A percentile compares a stretch with the other conserved stretches of the same genome.
Evolutionary conservation across 2,113 vertebrate species (phyloP).

Genomic region (Channa argus): DNA sequence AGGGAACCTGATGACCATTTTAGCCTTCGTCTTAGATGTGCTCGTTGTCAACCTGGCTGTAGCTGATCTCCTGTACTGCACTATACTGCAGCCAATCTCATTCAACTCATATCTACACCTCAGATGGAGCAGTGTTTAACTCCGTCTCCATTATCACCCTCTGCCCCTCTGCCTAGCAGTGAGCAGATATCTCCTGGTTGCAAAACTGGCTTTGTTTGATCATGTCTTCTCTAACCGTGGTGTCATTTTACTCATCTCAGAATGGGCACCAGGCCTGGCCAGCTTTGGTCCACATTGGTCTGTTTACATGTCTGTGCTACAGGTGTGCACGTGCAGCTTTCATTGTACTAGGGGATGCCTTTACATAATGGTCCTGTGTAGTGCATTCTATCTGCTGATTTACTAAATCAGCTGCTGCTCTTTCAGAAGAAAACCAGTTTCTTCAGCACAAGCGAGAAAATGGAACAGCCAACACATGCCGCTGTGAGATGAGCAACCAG

Average conservation of each 20-base stretch:
- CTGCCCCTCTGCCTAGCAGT: constrained; percentile 83
- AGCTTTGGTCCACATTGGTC: constrained; percentile 89
- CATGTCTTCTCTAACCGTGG: constrained; percentile 81
- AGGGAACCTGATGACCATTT: constrained; percentile 88
- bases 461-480: constrained; percentile 52
- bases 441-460: constrained; percentile 64
- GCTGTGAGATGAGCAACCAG: constrained; percentile 77
- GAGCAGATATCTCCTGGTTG: constrained; percentile 87
- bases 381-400: constrained; percentile 88
- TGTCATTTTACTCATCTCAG: constrained; percentile 72
- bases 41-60: constrained; percentile 89
- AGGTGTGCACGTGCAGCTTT: constrained; percentile 93
- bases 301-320: constrained; percentile 84
- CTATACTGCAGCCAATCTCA: constrained; percentile 87
- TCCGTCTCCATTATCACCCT: constrained; percentile 90
- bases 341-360: constrained; percentile 86
- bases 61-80: constrained; percentile 89
- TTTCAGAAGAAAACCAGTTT: constrained; percentile 59
- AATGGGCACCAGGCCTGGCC: constrained; percentile 82
- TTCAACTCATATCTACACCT: constrained; percentile 90
- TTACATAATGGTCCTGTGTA: constrained; percentile 88
- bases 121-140: constrained; percentile 86
- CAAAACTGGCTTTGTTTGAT: constrained; percentile 81
- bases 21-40: constrained; percentile 84
- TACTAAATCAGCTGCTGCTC: constrained; percentile 80